Percentiles rank a stretch among this genome's conserved stretches.
These are phyloP conservation scores for Engraulis encrasicolus DNA, from an alignment of 2,113 vertebrate species.

Conservation along the genomic window DNA sequence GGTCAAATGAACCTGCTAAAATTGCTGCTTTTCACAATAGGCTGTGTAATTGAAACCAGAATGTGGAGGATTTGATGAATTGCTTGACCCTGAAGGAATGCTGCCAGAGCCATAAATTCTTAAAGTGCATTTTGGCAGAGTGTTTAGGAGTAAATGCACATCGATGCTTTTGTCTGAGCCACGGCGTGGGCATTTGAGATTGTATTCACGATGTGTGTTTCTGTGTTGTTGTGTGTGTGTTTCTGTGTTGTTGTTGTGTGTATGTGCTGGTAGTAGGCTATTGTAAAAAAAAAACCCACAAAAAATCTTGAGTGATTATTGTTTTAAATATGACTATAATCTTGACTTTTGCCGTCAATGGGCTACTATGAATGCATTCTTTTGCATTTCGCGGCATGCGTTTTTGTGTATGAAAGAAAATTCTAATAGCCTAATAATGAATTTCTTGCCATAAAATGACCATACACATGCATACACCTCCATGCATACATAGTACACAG, in stretches of 20 bases:
- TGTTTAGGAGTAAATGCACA: slow-evolving; percentile 58
- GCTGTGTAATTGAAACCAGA: slow-evolving; percentile 99
- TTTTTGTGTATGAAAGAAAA: too few relatives aligned
- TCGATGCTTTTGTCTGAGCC: slow-evolving; percentile 61
- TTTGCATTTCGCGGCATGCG: too few relatives aligned
- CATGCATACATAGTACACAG: too few relatives aligned
- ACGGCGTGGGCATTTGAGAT: slow-evolving; percentile 43
- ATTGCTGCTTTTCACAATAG: slow-evolving; percentile 94
- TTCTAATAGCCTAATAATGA: slow-evolving; percentile 70
- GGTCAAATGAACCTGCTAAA: slow-evolving; percentile 99
- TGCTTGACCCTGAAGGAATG: slow-evolving; percentile 98
- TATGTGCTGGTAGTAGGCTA: too few relatives aligned
- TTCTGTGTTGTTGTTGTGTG: too few relatives aligned
- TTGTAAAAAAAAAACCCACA: too few relatives aligned
- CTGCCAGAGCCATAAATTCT: slow-evolving; percentile 96
- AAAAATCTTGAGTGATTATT: slow-evolving; percentile 37
- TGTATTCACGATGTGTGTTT: slow-evolving; percentile 29
- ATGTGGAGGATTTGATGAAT: slow-evolving; percentile 99
- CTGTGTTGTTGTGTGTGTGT: too few relatives aligned
- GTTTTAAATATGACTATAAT: slow-evolving; percentile 50
- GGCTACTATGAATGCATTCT: too few relatives aligned
- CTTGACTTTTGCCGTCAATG: too few relatives aligned
- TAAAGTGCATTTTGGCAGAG: slow-evolving; percentile 81
- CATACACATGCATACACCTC: slow-evolving; percentile 26
- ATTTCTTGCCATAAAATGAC: slow-evolving; percentile 61